Base-by-base conservation (phyloP, 2,113 vertebrate species). In the Ardeotis arabs region DNA sequence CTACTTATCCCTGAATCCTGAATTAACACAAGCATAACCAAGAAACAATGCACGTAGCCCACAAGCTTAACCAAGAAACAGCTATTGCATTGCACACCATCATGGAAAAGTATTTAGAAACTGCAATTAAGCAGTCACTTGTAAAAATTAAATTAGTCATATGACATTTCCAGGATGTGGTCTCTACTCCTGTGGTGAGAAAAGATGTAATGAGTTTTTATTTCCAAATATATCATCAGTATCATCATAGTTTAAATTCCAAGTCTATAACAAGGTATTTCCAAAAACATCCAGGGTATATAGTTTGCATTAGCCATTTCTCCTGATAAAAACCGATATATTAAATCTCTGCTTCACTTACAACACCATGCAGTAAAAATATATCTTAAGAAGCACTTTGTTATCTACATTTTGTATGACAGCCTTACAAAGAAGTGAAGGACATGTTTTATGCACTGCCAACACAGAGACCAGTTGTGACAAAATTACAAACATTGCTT, bases 101-200 rank as follows among this genome's bases (percentile, higher is more conserved):
- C 69, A 92, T 39, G 81, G 74, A 93, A 93, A 95, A 95, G 15
- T 78, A 93, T 45, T 95, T 78, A 94, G 64, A 93, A 94, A 93
- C 28, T 68, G 37, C 68, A 84, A 80, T 84, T 88, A 93, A 84
- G 35, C 37, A 18, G 21, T 68, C 87, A 90, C 45, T 96, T 87
- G 69, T 52, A 64, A 94, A 96, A 96, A 96, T 59, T 72, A 85
- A 83, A 66, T 88, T 90, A 96, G 85, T 96, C 90, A 92, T 96
- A 95, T 7, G 79, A 89, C 83, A 93, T 94, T 88, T 84, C 55
- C 83, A 96, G 96, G 96, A 96, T 96, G 92, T 97, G 93, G 92
- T 95, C 69, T 91, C 73, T 81, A 5, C 11, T 95, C 47, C 47
- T 78, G 68, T 45, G 82, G 90, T 64, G 23, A 81, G 60, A 55